Conservation (phyloP, 2,797 vertebrate species). For the Hylomyscus alleni region DNA sequence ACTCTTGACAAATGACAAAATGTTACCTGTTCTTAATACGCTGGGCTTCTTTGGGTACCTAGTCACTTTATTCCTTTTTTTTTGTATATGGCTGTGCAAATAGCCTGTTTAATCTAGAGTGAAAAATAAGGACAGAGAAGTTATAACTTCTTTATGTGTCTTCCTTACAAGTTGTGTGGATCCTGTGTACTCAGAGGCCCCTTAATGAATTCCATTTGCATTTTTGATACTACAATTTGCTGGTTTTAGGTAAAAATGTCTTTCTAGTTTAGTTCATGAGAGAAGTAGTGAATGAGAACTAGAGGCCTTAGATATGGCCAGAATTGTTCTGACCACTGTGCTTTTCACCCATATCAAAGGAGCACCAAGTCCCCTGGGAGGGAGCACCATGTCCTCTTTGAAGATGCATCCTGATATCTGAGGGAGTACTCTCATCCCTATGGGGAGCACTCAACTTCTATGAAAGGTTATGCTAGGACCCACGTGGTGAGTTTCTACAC, state of each 20-base stretch:
- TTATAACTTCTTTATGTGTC: not conserved
- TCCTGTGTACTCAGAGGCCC: not conserved
- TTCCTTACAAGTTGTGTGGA: not conserved
- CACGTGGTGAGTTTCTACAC: not conserved
- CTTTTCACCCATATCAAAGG: not conserved
- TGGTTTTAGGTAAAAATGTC: conserved; percentile 3
- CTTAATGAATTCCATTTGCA: not conserved
- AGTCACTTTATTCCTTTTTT: not conserved
- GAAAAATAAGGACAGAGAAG: not conserved
- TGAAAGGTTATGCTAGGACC: not conserved
- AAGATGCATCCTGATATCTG: not conserved
- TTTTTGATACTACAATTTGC: not conserved
- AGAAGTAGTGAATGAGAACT: not conserved
- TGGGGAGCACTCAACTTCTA: not conserved
- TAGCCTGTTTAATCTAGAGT: not conserved
- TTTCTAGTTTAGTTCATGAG: conserved; percentile 14
- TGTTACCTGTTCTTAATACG: not conserved
- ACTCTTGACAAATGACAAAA: not conserved
- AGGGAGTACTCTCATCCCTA: not conserved
- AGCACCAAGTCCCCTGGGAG: not conserved
- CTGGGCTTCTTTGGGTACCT: not conserved
- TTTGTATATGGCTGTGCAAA: not conserved
- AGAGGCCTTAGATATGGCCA: not conserved
- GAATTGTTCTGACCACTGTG: not conserved
- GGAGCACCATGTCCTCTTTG: not conserved